These are phyloP conservation scores for Bufo gargarizans DNA, from an alignment of 2,113 vertebrate species.

Conservation along the genomic window DNA sequence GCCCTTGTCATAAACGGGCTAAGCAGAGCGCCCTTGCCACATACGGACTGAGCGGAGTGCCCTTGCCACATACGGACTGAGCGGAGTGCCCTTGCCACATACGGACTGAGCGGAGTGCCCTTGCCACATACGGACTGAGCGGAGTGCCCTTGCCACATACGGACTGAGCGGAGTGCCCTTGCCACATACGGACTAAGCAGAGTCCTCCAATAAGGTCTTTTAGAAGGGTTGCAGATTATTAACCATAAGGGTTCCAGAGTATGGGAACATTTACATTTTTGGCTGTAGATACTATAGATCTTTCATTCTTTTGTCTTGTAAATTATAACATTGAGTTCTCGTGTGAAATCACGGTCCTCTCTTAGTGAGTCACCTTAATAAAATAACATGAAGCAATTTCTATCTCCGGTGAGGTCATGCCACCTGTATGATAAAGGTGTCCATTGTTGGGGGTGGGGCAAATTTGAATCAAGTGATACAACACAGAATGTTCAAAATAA, in stretches of 20 bases:
- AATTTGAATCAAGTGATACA: neutral
- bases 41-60: neutral
- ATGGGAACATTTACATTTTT: neutral
- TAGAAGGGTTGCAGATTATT: neutral
- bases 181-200: neutral
- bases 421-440: neutral
- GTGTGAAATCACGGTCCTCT: neutral
- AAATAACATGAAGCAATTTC: neutral
- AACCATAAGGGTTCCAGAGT: neutral
- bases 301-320: neutral
- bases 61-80: neutral
- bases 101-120: neutral
- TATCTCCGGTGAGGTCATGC: slow-evolving; percentile 11
- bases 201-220: neutral
- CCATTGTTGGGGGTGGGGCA: neutral
- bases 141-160: neutral
- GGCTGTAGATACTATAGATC: neutral
- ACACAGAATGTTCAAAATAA: neutral
- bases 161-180: neutral
- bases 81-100: neutral
- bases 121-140: neutral
- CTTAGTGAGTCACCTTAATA: neutral
- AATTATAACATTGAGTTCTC: neutral
- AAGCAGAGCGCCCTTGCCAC: neutral
- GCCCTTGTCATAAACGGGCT: neutral